Conservation (phyloP, 2,888 invertebrate genomes). For the Zootermopsis nevadensis region DNA sequence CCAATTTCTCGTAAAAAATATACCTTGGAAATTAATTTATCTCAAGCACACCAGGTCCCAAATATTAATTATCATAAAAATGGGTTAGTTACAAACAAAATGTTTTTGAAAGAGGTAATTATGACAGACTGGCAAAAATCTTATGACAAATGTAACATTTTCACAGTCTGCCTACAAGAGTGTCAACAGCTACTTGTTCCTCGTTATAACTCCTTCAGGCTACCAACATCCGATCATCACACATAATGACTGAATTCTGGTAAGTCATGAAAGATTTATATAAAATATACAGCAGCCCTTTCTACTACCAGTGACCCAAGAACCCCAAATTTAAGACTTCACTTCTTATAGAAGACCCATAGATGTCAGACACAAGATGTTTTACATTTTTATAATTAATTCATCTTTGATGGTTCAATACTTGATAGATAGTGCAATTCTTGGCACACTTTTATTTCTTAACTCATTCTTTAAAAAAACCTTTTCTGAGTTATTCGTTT, state of each 20-base stretch:
- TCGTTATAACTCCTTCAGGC: neutral
- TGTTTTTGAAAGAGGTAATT: slow-evolving; percentile 40
- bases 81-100: slow-evolving; percentile 22
- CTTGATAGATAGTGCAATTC: slow-evolving; percentile 12
- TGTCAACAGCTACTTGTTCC: neutral
- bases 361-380: neutral
- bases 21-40: neutral
- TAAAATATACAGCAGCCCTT: neutral
- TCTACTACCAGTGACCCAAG: neutral
- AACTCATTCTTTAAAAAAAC: slow-evolving; percentile 8
- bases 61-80: neutral
- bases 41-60: neutral
- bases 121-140: slow-evolving; percentile 6
- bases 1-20: neutral
- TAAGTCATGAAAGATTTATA: neutral
- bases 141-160: slow-evolving; percentile 24
- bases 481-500: neutral
- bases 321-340: neutral
- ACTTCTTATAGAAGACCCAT: neutral
- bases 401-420: neutral
- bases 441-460: slow-evolving; percentile 25
- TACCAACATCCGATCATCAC: slow-evolving; percentile 13
- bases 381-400: neutral
- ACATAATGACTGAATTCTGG: slow-evolving; percentile 19
- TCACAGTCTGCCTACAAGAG: slow-evolving; percentile 12